A percentile compares a stretch with the other conserved stretches of the same genome.
These are phyloP conservation scores for Stenoptilia bipunctidactyla DNA, from an alignment of 2,888 invertebrate species.

Conservation along the genomic window DNA sequence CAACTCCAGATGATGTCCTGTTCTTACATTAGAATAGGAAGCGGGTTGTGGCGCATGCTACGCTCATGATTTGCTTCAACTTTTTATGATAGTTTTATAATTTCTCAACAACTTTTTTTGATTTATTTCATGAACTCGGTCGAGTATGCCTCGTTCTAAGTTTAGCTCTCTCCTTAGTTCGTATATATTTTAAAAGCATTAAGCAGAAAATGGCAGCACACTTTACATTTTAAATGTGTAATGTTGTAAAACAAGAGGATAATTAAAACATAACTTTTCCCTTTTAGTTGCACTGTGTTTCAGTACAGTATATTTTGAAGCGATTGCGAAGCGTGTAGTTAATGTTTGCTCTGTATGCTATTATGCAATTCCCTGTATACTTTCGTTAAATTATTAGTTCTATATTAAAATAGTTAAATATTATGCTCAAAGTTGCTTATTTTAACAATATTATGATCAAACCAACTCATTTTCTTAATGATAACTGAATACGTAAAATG, in stretches of 20 bases:
- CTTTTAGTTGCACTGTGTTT: background rate
- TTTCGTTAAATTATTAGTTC: too few relatives aligned
- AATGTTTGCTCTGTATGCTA: too few relatives aligned
- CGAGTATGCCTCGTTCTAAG: background rate
- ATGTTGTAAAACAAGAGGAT: background rate
- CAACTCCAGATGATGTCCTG: constrained; percentile 24
- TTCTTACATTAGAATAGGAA: constrained; percentile 39
- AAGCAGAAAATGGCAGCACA: background rate
- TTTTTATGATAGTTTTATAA: constrained; percentile 48
- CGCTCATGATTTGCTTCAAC: constrained; percentile 49
- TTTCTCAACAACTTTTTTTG: constrained; percentile 37
- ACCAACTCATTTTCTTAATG: too few relatives aligned
- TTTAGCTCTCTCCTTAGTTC: background rate
- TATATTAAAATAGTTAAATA: too few relatives aligned
- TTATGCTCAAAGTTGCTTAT: too few relatives aligned
- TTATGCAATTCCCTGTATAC: too few relatives aligned
- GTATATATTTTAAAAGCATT: background rate
- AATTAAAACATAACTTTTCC: background rate
- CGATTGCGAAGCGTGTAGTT: too few relatives aligned
- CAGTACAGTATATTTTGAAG: too few relatives aligned
- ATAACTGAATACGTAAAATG: too few relatives aligned
- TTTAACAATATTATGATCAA: too few relatives aligned
- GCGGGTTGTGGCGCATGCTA: constrained; percentile 46
- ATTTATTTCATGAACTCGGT: constrained; percentile 17
- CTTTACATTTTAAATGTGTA: background rate